phyloP scores from a whole-genome alignment of 2,797 vertebrate species.

The Coluber constrictor region DNA sequence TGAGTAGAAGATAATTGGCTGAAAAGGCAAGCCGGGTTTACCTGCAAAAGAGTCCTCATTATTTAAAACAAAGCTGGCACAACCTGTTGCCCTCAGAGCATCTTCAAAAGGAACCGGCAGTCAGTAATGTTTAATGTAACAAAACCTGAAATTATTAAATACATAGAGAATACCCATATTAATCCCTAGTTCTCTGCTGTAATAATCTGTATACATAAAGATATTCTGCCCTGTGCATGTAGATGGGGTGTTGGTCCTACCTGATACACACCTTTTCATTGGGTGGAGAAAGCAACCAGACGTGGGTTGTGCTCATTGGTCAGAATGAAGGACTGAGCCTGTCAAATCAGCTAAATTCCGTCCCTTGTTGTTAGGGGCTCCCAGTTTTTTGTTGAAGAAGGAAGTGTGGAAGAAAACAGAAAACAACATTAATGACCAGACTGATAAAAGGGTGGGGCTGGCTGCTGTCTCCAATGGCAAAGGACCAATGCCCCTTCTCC shows the following conservation, averaged over 20 bases:
- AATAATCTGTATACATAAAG: neutral
- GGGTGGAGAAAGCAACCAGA: too few relatives aligned
- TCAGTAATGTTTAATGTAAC: neutral
- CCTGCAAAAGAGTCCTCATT: neutral
- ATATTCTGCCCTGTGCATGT: neutral
- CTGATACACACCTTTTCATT: too few relatives aligned
- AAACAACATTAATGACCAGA: too few relatives aligned
- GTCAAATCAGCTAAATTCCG: too few relatives aligned
- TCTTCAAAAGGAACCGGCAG: neutral
- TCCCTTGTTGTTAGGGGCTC: too few relatives aligned
- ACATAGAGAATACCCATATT: neutral
- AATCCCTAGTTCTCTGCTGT: neutral
- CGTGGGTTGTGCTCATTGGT: too few relatives aligned
- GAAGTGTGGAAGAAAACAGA: too few relatives aligned
- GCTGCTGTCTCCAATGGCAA: too few relatives aligned
- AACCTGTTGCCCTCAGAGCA: neutral
- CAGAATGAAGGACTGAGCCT: too few relatives aligned
- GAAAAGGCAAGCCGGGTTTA: neutral
- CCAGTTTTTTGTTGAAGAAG: too few relatives aligned
- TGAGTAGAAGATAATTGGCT: neutral
- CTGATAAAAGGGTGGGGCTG: too few relatives aligned
- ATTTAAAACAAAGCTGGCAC: neutral
- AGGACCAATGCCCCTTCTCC: too few relatives aligned
- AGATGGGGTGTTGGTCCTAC: neutral
- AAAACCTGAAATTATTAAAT: neutral